Percentiles rank a stretch among this genome's conserved stretches.
Conservation (phyloP, 2,113 vertebrate genomes). For the Gnathonemus longibarbis region DNA sequence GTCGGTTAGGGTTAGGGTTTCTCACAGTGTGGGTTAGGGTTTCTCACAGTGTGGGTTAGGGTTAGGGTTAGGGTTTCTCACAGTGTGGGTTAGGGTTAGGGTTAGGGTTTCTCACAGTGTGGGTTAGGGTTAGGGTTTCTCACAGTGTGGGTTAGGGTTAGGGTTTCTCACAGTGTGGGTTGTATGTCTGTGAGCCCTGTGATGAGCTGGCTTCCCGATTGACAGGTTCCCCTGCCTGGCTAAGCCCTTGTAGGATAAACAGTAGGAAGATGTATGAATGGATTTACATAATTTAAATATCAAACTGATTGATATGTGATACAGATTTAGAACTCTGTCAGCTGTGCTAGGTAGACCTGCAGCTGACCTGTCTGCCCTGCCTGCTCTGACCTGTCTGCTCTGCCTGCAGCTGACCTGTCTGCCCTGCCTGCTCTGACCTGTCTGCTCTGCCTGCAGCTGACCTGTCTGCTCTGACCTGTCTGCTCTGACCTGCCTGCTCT, state of each 20-base stretch:
- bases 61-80: background rate
- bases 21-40: background rate
- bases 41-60: background rate
- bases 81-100: background rate
- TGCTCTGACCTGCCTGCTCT: too few species aligned
- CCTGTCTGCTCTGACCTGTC: too few species aligned
- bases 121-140: background rate
- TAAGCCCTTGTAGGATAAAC: background rate
- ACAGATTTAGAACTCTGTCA: background rate
- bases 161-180: background rate
- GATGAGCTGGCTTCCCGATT: background rate
- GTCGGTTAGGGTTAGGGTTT: background rate
- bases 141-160: background rate
- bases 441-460: too few species aligned
- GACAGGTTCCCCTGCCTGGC: background rate
- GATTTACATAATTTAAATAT: background rate
- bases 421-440: too few species aligned
- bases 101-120: background rate
- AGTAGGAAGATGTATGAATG: background rate
- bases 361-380: background rate
- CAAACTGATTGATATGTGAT: background rate
- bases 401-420: too few species aligned
- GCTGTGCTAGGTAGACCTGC: background rate
- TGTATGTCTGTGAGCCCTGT: background rate
- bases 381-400: background rate